Percentiles rank a stretch among this genome's conserved stretches.
Evolutionary conservation across 2,888 invertebrate species (phyloP).

Genomic region (Conus canariensis): DNA sequence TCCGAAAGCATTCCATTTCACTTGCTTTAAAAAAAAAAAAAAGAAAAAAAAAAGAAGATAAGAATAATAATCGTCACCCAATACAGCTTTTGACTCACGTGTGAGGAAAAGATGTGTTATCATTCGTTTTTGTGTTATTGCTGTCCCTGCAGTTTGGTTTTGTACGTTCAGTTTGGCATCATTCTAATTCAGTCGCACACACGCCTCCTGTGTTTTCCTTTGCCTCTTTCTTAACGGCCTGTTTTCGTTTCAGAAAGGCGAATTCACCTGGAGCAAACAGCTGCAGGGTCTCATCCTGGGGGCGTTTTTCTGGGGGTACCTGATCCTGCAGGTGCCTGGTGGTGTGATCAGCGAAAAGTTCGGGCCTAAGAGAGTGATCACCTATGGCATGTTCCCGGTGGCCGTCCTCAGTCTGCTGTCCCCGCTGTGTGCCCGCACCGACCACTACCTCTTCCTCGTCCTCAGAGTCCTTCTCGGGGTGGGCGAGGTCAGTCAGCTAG

Average conservation of each 20-base stretch:
- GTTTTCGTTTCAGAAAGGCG: constrained; percentile 59
- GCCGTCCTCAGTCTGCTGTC: constrained; percentile 60
- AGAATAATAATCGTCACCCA: too few relatives aligned
- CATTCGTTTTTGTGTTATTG: too few relatives aligned
- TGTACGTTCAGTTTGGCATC: too few relatives aligned
- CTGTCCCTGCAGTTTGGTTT: too few relatives aligned
- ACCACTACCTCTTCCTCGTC: constrained; percentile 61
- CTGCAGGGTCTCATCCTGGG: constrained; percentile 47
- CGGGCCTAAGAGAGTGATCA: constrained; percentile 59
- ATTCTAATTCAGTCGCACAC: too few relatives aligned
- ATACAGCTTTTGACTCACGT: too few relatives aligned
- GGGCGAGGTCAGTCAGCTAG: constrained; percentile 56
- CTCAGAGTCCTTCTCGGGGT: constrained; percentile 63
- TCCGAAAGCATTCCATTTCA: too few relatives aligned
- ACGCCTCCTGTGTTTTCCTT: background rate
- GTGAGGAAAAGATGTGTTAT: too few relatives aligned
- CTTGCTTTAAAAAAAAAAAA: too few relatives aligned
- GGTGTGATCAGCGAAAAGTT: constrained; percentile 64
- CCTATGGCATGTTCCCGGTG: constrained; percentile 63
- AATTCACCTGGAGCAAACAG: constrained; percentile 45
- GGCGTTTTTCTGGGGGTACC: constrained; percentile 50
- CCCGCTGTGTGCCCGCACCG: constrained; percentile 59
- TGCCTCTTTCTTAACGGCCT: constrained; percentile 53
- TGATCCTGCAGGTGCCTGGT: constrained; percentile 53
- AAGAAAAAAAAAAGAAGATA: too few relatives aligned